These are phyloP conservation scores for Passer montanus DNA, from an alignment of 2,113 vertebrate species.

Conservation along the genomic window DNA sequence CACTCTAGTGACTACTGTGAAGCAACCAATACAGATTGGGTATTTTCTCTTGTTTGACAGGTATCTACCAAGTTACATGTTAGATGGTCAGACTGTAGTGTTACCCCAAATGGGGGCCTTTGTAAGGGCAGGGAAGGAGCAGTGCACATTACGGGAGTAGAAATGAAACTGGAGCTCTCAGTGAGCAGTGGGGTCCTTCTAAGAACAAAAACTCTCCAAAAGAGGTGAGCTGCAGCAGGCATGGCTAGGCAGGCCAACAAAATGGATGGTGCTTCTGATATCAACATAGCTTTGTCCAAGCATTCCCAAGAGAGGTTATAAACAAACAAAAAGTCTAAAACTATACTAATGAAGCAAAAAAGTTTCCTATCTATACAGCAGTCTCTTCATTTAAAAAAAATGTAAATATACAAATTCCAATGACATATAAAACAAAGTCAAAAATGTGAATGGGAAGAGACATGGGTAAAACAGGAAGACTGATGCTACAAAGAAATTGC, in stretches of 20 bases:
- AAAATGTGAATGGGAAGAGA: constrained; percentile 86
- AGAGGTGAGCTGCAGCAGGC: constrained; percentile 64
- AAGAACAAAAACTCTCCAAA: constrained; percentile 72
- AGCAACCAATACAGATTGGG: constrained; percentile 72
- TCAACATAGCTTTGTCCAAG: constrained; percentile 86
- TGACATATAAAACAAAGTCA: constrained; percentile 91
- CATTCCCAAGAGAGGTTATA: constrained; percentile 81
- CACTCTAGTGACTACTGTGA: constrained; percentile 73
- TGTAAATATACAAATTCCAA: constrained; percentile 87
- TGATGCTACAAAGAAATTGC: constrained; percentile 98
- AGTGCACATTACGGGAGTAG: constrained; percentile 65
- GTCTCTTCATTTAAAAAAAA: constrained; percentile 80
- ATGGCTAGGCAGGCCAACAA: constrained; percentile 82
- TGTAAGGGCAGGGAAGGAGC: constrained; percentile 64
- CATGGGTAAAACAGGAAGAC: constrained; percentile 92
- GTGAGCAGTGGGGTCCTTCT: constrained; percentile 67
- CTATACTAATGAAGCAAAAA: constrained; percentile 87
- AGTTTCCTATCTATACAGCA: constrained; percentile 84
- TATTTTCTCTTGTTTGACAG: constrained; percentile 74
- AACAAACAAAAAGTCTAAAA: constrained; percentile 77
- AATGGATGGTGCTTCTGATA: constrained; percentile 79
- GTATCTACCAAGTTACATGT: constrained; percentile 77
- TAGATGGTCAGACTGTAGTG: constrained; percentile 76
- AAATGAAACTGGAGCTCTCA: constrained; percentile 72
- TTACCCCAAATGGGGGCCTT: constrained; percentile 68